Evolutionary conservation across 2,113 vertebrate species (phyloP).

Genomic region (Thunnus thynnus): DNA sequence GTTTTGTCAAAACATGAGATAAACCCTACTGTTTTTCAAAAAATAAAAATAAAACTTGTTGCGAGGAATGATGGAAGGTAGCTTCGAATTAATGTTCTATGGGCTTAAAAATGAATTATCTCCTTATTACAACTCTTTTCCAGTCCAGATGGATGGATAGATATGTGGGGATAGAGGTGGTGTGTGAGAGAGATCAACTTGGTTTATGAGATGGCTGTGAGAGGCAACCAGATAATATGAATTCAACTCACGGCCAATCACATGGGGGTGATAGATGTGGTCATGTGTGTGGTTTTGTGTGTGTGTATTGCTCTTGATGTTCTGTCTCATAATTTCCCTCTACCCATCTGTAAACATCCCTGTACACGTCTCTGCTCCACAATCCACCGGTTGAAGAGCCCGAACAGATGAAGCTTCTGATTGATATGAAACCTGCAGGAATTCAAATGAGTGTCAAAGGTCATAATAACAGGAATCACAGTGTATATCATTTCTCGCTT

Average conservation of each 20-base stretch:
- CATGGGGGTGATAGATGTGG: slow-evolving; percentile 30
- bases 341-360: slow-evolving; percentile 17
- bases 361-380: background rate
- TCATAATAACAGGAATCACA: slow-evolving; percentile 30
- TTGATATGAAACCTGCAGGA: slow-evolving; percentile 10
- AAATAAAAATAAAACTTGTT: background rate
- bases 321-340: slow-evolving; percentile 24
- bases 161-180: background rate
- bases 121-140: slow-evolving; percentile 1
- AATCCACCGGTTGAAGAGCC: slow-evolving; percentile 15
- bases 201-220: slow-evolving; percentile 24
- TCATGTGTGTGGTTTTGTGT: slow-evolving; percentile 2
- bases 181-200: slow-evolving; percentile 10
- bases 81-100: background rate
- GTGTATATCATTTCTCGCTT: background rate
- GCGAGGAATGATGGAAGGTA: background rate
- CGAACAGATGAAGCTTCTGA: background rate
- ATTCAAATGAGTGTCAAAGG: slow-evolving; percentile 57
- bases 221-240: slow-evolving; percentile 43
- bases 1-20: slow-evolving; percentile 15
- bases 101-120: background rate
- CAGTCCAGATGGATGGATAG: background rate
- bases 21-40: background rate
- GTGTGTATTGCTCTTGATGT: background rate
- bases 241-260: slow-evolving; percentile 56